Percentiles rank a stretch among this genome's conserved stretches.
Conservation (phyloP, 2,797 vertebrate species). For the Danio jaintianensis region DNA sequence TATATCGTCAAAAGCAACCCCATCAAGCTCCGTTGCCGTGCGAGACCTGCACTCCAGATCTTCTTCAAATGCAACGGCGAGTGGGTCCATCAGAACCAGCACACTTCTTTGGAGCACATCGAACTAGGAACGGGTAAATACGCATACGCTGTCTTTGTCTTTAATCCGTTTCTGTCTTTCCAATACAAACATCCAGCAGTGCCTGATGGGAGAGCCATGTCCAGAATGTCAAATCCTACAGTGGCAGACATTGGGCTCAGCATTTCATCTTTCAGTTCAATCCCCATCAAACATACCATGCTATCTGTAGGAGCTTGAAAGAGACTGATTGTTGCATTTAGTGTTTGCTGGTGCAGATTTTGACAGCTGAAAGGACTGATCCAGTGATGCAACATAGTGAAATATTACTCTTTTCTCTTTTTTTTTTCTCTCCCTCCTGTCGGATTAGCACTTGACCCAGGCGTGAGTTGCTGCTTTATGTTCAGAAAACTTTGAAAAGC, state of each 20-base stretch:
- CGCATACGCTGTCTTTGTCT: background rate
- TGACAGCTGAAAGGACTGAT: conserved; percentile 51
- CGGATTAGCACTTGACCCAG: conserved; percentile 36
- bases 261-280: conserved; percentile 56
- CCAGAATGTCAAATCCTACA: conserved; percentile 29
- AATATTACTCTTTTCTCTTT: conserved; percentile 57
- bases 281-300: conserved; percentile 65
- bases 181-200: conserved; percentile 16
- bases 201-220: conserved; percentile 12
- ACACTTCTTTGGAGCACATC: conserved; percentile 88
- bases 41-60: conserved; percentile 93
- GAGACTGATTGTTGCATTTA: conserved; percentile 66
- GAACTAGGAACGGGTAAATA: conserved; percentile 89
- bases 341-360: conserved; percentile 65
- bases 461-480: conserved; percentile 49
- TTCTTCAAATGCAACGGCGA: conserved; percentile 99
- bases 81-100: conserved; percentile 98
- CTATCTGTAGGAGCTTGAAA: conserved; percentile 68
- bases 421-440: background rate
- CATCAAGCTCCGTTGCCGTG: conserved; percentile 90
- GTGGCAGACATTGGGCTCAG: background rate
- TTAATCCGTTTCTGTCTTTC: conserved; percentile 1
- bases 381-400: conserved; percentile 76
- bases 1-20: conserved; percentile 98
- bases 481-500: conserved; percentile 51